Percentiles rank a stretch among this genome's conserved stretches.
Conservation (phyloP, 2,113 vertebrate species). For the Sinocyclocheilus anshuiensis region DNA sequence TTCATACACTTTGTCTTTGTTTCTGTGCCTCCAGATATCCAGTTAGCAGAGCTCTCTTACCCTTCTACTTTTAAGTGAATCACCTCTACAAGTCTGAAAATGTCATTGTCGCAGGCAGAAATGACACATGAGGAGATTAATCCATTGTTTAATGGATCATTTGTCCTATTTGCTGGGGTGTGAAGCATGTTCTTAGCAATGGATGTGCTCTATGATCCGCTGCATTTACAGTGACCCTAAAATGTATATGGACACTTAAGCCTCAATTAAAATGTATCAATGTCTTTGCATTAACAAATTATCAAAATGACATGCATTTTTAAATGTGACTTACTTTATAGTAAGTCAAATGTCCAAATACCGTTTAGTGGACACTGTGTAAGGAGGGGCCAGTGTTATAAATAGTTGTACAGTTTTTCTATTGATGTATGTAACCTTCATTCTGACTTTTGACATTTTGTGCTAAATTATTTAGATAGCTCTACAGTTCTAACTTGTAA, state of each 20-base stretch:
- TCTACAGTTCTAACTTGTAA: not conserved
- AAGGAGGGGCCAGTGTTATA: not conserved
- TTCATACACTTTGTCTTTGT: not conserved
- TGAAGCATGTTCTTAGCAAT: not conserved
- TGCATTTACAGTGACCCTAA: not conserved
- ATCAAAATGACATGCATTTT: no score
- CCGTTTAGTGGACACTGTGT: not conserved
- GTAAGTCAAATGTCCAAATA: no score
- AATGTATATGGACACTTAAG: not conserved
- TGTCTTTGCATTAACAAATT: no score
- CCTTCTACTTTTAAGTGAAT: not conserved
- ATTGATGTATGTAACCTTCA: slow-evolving; percentile 11
- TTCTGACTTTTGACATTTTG: slow-evolving; percentile 12
- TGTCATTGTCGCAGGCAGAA: slow-evolving; percentile 1
- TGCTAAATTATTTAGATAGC: not conserved
- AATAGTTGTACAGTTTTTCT: slow-evolving; percentile 37
- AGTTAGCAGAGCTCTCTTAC: not conserved
- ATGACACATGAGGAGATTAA: not conserved
- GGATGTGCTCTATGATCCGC: not conserved
- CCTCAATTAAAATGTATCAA: not conserved
- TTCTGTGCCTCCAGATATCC: slow-evolving; percentile 7
- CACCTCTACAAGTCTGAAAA: not conserved
- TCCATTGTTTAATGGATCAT: not conserved
- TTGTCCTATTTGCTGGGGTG: not conserved
- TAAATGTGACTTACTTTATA: no score